These are phyloP conservation scores for Drosophila lutescens DNA, from an alignment of 2,888 invertebrate genomes.

Conservation along the genomic window DNA sequence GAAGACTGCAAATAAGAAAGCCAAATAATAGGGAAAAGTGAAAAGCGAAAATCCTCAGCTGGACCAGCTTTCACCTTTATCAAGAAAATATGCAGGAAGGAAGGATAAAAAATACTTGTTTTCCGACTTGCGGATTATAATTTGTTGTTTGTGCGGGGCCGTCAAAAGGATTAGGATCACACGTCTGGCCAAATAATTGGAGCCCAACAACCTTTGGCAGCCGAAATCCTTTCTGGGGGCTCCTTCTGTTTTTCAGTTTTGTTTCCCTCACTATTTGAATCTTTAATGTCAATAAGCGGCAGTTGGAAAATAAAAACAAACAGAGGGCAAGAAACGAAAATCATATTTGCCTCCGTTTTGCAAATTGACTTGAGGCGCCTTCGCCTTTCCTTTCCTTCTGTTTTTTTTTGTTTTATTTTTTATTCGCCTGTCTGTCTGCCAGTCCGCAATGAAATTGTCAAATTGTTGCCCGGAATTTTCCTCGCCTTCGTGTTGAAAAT, in stretches of 20 bases:
- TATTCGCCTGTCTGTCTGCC: constrained; percentile 1
- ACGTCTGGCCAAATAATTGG: constrained; percentile 42
- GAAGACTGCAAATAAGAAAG: neutral
- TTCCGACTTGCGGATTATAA: constrained; percentile 32
- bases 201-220: constrained; percentile 61
- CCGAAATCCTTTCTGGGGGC: constrained; percentile 53
- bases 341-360: constrained; percentile 31
- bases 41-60: constrained; percentile 1
- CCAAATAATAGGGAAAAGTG: neutral
- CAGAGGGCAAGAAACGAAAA: constrained; percentile 20
- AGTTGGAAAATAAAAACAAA: constrained; percentile 13
- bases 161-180: constrained; percentile 43
- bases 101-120: constrained; percentile 14
- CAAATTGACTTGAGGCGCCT: constrained; percentile 46
- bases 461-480: constrained; percentile 34
- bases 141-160: constrained; percentile 28
- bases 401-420: neutral
- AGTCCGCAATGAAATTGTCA: constrained; percentile 46
- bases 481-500: constrained; percentile 70
- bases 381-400: neutral
- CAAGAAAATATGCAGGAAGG: constrained; percentile 1
- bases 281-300: constrained; percentile 73
- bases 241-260: too few relatives aligned
- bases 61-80: constrained; percentile 5
- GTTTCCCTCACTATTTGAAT: constrained; percentile 61